Conservation (phyloP, 1,140 invertebrate genomes). For the Drosophila subpulchrella region DNA sequence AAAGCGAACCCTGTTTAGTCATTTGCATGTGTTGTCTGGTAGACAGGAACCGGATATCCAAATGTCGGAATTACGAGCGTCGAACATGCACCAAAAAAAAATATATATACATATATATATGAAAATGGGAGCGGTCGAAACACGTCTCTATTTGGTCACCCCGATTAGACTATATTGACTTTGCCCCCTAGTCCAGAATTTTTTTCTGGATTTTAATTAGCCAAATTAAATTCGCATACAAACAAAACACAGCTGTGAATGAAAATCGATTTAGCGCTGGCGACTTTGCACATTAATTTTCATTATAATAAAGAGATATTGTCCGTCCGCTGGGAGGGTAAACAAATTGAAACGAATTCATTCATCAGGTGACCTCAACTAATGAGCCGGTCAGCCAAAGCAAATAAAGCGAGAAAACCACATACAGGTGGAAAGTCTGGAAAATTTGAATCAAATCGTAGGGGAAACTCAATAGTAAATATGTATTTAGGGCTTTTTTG, state of each 20-base stretch:
- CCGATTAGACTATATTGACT: slow-evolving; percentile 59
- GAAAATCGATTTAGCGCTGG: slow-evolving; percentile 50
- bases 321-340: slow-evolving; percentile 18
- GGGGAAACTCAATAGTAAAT: too few species aligned
- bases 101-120: background rate
- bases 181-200: background rate
- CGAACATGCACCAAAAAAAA: slow-evolving; percentile 35
- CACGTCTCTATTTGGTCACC: slow-evolving; percentile 37
- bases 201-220: slow-evolving; percentile 65
- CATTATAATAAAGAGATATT: slow-evolving; percentile 27
- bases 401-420: slow-evolving; percentile 10
- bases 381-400: slow-evolving; percentile 14
- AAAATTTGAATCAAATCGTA: background rate
- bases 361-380: slow-evolving; percentile 51
- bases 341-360: slow-evolving; percentile 53
- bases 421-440: slow-evolving; percentile 16
- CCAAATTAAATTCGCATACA: slow-evolving; percentile 65
- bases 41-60: slow-evolving; percentile 45
- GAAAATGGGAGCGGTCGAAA: slow-evolving; percentile 14
- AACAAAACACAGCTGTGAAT: slow-evolving; percentile 27
- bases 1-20: slow-evolving; percentile 27
- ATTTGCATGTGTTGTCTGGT: slow-evolving; percentile 36
- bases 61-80: slow-evolving; percentile 34
- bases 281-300: slow-evolving; percentile 44
- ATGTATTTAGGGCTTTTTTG: too few species aligned